Evolutionary conservation across 2,797 vertebrate species (phyloP), one percentile per base, ranked within the genome.

Genomic region (Australoheros facetus): DNA sequence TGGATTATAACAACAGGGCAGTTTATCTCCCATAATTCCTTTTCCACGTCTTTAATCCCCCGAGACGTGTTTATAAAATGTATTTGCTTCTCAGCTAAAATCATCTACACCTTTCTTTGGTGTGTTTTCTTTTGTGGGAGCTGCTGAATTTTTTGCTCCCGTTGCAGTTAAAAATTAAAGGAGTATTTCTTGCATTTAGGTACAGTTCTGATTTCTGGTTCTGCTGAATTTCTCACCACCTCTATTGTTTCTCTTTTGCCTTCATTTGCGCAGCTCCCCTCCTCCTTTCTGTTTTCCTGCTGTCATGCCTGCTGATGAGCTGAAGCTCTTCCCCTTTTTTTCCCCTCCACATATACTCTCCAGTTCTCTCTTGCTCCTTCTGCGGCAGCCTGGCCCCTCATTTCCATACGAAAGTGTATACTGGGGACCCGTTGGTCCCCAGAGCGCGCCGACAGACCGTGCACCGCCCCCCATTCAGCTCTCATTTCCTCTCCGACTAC

Each of bases 341-440:
- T 42, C 73, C 42, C 56, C 37, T 66, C 78, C 59, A 5, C 57
- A 9, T 45, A 26, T 48, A 16, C 71, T 54, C 54, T 55, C 53
- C 28, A n/a, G 2, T 51, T 70, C 78, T 51, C 75, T 42, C 83
- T 57, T 72, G 71, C 71, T 74, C 28, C 23, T 32, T 79, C 70
- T 80, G 75, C 74, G 77, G 85, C 74, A 95, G 95, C 94, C 92
- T 94, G 93, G 92, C 95, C 96, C 85, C 93, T 96, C 95, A 98
- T 98, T 97, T 97, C 95, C 97, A 98, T 98, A 96, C 95, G 96
- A 97, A 97, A 96, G 96, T 96, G 94, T 85, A 89, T 93, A 86
- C 45, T 92, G 96, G 94, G 95, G 94, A 45, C 96, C 96, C 93
- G 93, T 94, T 93, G 95, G 96, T 96, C 88, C 87, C 88, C 95